Conservation (phyloP, 2,888 invertebrate genomes). For the Busseola fusca region DNA sequence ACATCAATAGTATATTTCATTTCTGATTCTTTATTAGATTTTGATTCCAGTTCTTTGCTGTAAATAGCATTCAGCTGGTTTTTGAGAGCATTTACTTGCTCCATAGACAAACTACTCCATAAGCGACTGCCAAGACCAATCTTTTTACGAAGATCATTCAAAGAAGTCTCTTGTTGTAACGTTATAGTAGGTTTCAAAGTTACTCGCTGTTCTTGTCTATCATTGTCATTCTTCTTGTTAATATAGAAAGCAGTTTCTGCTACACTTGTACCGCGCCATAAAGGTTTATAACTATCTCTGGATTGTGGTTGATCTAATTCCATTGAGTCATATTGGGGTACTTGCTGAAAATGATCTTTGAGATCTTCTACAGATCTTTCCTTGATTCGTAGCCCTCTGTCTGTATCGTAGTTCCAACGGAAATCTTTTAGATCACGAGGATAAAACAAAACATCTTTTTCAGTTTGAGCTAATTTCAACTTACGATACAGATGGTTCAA, state of each 20-base stretch:
- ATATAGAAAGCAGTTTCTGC: slow-evolving; percentile 93
- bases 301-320: slow-evolving; percentile 81
- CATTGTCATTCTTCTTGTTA: slow-evolving; percentile 89
- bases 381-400: slow-evolving; percentile 93
- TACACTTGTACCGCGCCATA: slow-evolving; percentile 95
- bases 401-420: slow-evolving; percentile 93
- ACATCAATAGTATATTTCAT: slow-evolving; percentile 90
- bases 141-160: slow-evolving; percentile 83
- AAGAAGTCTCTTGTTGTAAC: slow-evolving; percentile 79
- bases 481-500: slow-evolving; percentile 93
- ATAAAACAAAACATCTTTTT: slow-evolving; percentile 95
- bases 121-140: slow-evolving; percentile 92
- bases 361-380: slow-evolving; percentile 97
- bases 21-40: slow-evolving; percentile 77
- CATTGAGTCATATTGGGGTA: slow-evolving; percentile 87
- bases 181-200: slow-evolving; percentile 72
- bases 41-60: slow-evolving; percentile 88
- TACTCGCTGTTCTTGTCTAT: slow-evolving; percentile 72
- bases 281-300: slow-evolving; percentile 93
- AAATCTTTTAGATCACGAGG: slow-evolving; percentile 92
- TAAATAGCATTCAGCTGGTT: slow-evolving; percentile 95
- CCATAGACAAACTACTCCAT: slow-evolving; percentile 95
- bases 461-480: slow-evolving; percentile 93
- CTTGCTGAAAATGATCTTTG: slow-evolving; percentile 92
- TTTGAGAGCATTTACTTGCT: slow-evolving; percentile 94